Percentiles rank a stretch among this genome's conserved stretches.
These are phyloP conservation scores for Gallinago media DNA, from an alignment of 2,113 vertebrate genomes.

Conservation along the genomic window DNA sequence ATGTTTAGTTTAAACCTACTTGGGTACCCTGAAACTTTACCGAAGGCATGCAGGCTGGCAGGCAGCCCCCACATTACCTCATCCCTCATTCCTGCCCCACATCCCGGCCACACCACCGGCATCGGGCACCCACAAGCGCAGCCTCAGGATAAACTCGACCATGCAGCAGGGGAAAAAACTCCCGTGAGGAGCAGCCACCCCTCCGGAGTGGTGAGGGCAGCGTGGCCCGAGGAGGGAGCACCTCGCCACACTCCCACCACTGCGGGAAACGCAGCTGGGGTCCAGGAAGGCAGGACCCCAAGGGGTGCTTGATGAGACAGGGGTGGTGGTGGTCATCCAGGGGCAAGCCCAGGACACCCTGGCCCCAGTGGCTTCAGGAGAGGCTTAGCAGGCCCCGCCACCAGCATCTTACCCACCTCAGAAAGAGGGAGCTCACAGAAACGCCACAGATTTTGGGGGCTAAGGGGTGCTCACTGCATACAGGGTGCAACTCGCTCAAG, in stretches of 20 bases:
- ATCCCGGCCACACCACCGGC: neutral
- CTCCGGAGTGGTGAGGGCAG: accelerated
- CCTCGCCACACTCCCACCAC: accelerated
- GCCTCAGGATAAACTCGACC: neutral
- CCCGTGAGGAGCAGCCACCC: neutral
- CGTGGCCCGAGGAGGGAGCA: neutral
- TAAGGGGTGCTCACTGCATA: neutral
- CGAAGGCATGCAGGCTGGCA: neutral
- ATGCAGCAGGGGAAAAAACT: neutral
- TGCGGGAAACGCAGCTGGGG: neutral
- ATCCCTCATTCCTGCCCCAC: neutral
- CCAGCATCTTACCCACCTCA: neutral
- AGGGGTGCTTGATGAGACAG: accelerated
- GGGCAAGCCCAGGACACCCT: neutral
- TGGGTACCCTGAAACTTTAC: neutral
- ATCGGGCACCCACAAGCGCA: neutral
- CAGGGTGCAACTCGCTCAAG: neutral
- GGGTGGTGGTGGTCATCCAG: neutral
- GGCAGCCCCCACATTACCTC: neutral
- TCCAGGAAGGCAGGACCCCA: neutral
- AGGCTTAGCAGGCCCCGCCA: neutral
- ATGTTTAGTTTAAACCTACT: too few species aligned
- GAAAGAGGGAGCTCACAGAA: neutral
- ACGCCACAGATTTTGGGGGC: neutral
- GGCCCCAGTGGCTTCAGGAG: too few species aligned